phyloP scores from a whole-genome alignment of 1,140 invertebrate genomes.

The Pogonognathellus flavescens region DNA sequence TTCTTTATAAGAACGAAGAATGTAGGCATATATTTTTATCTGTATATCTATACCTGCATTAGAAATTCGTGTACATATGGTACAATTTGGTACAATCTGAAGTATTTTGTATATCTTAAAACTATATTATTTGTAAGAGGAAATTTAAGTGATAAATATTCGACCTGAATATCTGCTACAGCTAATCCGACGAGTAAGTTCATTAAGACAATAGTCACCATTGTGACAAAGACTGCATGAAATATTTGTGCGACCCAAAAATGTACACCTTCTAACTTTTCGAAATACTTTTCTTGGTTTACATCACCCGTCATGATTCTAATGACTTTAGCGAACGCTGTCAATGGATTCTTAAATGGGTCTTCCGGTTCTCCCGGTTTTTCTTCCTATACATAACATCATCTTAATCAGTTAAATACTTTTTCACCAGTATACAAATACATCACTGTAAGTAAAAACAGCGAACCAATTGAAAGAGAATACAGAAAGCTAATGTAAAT shows the following conservation, averaged over 20 bases:
- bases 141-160: no score
- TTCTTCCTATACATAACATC: no score
- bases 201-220: slow-evolving; percentile 86
- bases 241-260: slow-evolving; percentile 77
- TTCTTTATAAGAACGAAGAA: no score
- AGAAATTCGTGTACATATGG: no score
- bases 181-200: slow-evolving; percentile 85
- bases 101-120: no score
- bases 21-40: no score
- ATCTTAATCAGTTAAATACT: no score
- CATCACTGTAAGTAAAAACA: slow-evolving; percentile 52
- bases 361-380: no score
- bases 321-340: slow-evolving; percentile 79
- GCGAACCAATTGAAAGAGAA: slow-evolving; percentile 76
- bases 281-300: slow-evolving; percentile 87
- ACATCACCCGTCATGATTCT: slow-evolving; percentile 91
- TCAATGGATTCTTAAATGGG: not conserved
- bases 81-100: no score
- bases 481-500: slow-evolving; percentile 81
- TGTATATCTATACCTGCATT: no score
- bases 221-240: slow-evolving; percentile 80
- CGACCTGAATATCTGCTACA: slow-evolving; percentile 78
- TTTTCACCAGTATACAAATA: no score
- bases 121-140: not conserved
- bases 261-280: slow-evolving; percentile 68